Base-by-base conservation (phyloP, 2,888 invertebrate genomes). In the Sinhomidia bicolor region DNA sequence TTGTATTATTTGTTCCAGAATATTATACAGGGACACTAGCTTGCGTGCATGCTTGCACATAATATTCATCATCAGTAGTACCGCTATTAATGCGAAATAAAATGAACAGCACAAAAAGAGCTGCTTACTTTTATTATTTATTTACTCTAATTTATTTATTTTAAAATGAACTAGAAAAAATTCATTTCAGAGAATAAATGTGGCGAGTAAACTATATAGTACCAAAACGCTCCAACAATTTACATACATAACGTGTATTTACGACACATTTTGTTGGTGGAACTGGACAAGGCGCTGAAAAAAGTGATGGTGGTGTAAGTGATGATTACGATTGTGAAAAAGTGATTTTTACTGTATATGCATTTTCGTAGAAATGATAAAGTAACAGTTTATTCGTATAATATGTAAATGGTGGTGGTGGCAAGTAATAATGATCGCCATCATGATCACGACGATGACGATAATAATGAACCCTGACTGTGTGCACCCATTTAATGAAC, bases 401-500 rank as follows among this genome's bases (percentile, higher is more conserved):
- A n/a, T 71, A 20, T 44, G 44, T 44, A 14, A 41, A 14, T 62
- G 12, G 29, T 44, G 20, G 20, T 10, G 17, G 44, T 71, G 71
- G 44, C 71, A 71, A 71, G 44, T 41, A 71, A 20, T 71, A 44
- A 71, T 71, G 44, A 20, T 71, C 71, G 44, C 9, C 71, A 71
- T 71, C 41, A 71, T 79, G 32, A 79, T 36, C 57, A 36, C 68
- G 62, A 78, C 51, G 60, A 74, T 84, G 76, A 76, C 54, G 44
- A 74, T 76, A 44, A 85, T 44, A 51, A 85, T 76, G 84, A 76
- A 68, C 79, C 79, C 79, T 85, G 85, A 79, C 79, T 78, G 84
- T 62, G 84, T 85, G 84, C 62, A 62, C 84, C 84, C 76, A 85
- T 85, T 85, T 76, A 85, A 85, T 85, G 84, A 85, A 85, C 76